These are phyloP conservation scores for Myocastor coypus DNA, from an alignment of 2,113 vertebrate genomes.

Conservation along the genomic window DNA sequence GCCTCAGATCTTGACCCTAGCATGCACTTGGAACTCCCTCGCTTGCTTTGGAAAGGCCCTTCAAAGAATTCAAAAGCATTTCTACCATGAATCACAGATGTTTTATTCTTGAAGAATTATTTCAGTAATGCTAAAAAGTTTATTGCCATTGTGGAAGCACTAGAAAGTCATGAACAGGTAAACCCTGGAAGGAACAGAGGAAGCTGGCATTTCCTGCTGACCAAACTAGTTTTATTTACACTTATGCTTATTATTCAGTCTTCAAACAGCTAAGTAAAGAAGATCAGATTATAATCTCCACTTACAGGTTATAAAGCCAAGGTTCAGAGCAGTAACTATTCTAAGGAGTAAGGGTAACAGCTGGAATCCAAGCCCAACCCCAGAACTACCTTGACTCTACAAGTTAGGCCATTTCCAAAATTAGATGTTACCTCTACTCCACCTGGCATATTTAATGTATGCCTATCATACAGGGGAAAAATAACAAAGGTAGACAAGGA, in stretches of 20 bases:
- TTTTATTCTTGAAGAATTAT: conserved; percentile 13
- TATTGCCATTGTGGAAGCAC: background rate
- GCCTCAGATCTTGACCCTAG: background rate
- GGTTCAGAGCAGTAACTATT: conserved; percentile 37
- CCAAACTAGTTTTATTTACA: background rate
- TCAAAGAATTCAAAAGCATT: background rate
- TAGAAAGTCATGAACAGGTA: background rate
- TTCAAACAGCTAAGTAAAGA: conserved; percentile 1
- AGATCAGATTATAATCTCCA: conserved; percentile 20
- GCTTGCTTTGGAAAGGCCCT: conserved; percentile 5
- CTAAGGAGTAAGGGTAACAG: conserved; percentile 2
- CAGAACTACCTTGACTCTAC: background rate
- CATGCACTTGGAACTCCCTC: background rate
- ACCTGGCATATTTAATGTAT: background rate
- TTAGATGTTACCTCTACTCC: conserved; percentile 41
- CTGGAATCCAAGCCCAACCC: conserved; percentile 22
- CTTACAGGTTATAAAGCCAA: conserved; percentile 51
- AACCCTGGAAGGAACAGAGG: conserved; percentile 14
- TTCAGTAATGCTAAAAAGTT: conserved; percentile 42
- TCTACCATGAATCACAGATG: conserved; percentile 1
- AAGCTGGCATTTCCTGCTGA: background rate
- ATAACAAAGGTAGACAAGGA: background rate
- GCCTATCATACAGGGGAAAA: background rate
- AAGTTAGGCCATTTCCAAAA: conserved; percentile 47
- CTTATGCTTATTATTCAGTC: conserved; percentile 8